Evolutionary conservation across 1,140 invertebrate species (phyloP).

Genomic region (Meloidogyne exigua): DNA sequence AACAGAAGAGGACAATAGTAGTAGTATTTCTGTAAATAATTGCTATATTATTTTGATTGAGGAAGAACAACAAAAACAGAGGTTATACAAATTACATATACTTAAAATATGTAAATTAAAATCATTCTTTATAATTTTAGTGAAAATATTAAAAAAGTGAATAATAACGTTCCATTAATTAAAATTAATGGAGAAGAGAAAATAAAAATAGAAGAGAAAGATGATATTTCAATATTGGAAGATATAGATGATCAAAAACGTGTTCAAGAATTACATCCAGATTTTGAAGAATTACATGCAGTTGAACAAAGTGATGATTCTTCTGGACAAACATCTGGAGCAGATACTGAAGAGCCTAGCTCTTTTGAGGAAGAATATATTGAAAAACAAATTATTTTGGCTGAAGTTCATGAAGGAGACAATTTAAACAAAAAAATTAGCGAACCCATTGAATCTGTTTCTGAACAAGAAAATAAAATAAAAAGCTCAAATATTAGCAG

Average conservation of each 20-base stretch:
- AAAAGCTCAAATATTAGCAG: neutral
- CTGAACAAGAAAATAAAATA: neutral
- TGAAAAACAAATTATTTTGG: neutral
- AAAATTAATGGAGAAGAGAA: neutral
- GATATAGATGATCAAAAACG: neutral
- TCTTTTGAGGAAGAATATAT: neutral
- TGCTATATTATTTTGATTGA: slow-evolving; percentile 17
- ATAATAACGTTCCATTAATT: neutral
- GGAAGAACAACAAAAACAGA: slow-evolving; percentile 1
- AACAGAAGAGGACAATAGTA: neutral
- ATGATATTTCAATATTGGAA: neutral
- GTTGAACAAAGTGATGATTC: slow-evolving; percentile 1
- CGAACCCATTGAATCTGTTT: neutral
- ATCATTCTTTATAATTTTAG: neutral
- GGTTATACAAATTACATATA: neutral
- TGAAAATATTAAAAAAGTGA: neutral
- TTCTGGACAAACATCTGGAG: slow-evolving; percentile 11
- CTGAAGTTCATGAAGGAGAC: neutral
- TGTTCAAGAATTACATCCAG: neutral
- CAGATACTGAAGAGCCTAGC: slow-evolving; percentile 8
- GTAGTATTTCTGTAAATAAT: neutral
- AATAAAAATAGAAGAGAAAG: neutral
- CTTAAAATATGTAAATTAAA: neutral
- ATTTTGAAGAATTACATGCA: neutral
- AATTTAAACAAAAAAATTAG: neutral